Evolutionary conservation across 53 echinoderm and acorn worm genomes (phyloP).

Genomic region (Holothuria leucospilota): DNA sequence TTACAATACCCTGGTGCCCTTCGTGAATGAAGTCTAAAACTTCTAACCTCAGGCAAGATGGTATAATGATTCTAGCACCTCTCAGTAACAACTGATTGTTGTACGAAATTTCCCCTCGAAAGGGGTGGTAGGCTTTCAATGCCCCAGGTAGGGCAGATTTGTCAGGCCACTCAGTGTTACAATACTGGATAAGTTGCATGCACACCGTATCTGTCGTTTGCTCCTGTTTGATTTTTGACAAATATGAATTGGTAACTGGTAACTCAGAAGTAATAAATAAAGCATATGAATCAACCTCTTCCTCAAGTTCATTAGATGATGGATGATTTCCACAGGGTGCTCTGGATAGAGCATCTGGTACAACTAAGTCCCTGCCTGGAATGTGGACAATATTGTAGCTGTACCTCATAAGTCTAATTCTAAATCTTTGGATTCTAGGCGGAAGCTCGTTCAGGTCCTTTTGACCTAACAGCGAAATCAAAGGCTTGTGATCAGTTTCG

Average conservation of each 20-base stretch:
- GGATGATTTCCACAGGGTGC: conserved; percentile 33
- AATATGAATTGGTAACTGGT: not conserved
- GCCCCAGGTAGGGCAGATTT: not conserved
- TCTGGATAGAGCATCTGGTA: conserved; percentile 65
- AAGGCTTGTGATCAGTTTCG: conserved; percentile 75
- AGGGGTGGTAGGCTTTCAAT: not conserved
- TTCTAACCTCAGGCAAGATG: not conserved
- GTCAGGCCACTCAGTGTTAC: not conserved
- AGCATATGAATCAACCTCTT: not conserved
- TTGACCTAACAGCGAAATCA: conserved; percentile 48
- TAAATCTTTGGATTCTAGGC: conserved; percentile 60
- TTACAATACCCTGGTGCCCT: conserved; percentile 47
- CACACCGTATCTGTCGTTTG: not conserved
- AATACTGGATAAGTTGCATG: not conserved
- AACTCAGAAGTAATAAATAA: not conserved
- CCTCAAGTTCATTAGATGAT: not conserved
- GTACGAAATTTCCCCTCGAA: not conserved
- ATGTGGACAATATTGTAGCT: conserved; percentile 42
- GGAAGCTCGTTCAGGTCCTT: conserved; percentile 62
- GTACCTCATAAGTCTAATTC: conserved; percentile 55
- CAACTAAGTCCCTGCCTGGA: conserved; percentile 58
- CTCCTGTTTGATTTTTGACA: not conserved
- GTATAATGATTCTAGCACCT: too few species aligned
- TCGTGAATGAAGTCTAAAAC: conserved; percentile 3
- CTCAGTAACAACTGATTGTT: too few species aligned